phyloP scores from a whole-genome alignment of 2,888 invertebrate species.

The Camptogramma bilineatum region DNA sequence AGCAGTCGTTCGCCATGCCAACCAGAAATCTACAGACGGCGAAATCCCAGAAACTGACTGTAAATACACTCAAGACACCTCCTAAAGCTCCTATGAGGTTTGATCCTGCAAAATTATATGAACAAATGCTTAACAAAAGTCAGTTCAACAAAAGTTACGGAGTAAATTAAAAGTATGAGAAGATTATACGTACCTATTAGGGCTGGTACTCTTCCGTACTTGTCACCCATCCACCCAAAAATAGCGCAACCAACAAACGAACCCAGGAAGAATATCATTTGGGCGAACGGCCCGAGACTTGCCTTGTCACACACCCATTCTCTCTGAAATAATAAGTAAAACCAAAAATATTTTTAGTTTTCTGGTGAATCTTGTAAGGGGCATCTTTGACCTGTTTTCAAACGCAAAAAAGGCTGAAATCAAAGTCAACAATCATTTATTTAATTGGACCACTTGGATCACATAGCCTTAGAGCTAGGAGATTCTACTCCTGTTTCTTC shows the following conservation, averaged over 20 bases:
- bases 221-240: conserved; percentile 63
- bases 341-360: not conserved
- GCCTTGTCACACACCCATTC: conserved; percentile 65
- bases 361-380: too few relatives aligned
- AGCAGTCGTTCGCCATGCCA: conserved; percentile 93
- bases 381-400: too few relatives aligned
- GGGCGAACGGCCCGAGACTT: conserved; percentile 56
- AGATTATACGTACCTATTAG: conserved; percentile 57
- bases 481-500: too few relatives aligned
- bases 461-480: too few relatives aligned
- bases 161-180: not conserved
- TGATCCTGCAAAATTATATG: conserved; percentile 72
- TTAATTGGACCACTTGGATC: too few relatives aligned
- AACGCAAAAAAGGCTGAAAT: too few relatives aligned
- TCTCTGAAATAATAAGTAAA: conserved; percentile 50
- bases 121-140: not conserved
- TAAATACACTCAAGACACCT: conserved; percentile 88
- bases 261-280: conserved; percentile 59
- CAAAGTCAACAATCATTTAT: too few relatives aligned
- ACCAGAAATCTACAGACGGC: conserved; percentile 90
- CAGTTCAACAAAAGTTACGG: too few relatives aligned
- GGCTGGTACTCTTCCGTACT: conserved; percentile 60
- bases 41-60: conserved; percentile 89
- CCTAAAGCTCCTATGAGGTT: conserved; percentile 88
- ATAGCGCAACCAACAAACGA: conserved; percentile 58